Base-by-base conservation (phyloP, 2,797 vertebrate genomes). In the Characodon lateralis region DNA sequence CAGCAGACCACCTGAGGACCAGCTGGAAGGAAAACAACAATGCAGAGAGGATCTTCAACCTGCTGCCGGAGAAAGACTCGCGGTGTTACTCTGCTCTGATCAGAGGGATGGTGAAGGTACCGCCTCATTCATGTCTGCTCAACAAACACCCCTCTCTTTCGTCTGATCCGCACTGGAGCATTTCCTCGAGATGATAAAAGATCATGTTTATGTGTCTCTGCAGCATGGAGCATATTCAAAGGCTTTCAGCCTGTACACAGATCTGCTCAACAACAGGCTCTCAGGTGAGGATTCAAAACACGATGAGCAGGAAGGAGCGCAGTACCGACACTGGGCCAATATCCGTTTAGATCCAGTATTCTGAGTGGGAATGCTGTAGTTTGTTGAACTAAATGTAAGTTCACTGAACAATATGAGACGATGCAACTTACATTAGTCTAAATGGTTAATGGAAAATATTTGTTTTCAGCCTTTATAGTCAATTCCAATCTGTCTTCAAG, bases 31-130 rank as follows among this genome's bases (percentile, higher is more conserved):
- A 96, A 56, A 93, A 96, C 87, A 97, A 96, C 93, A 97, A 96
- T 1, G 97, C 97, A 12, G 97, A 99, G 87, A 95, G 98, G 81
- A 96, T 99, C 89, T 99, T 99, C 76, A 95, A 95, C 74, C 88
- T 97, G 63, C 96, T 99, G 95, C 95, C 97, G 0, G 97, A 99
- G 87, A 96, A 89, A 89, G 96, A 97, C 71, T 89, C 93, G 0
- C 91, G 78, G 3, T 97, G 97, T 12, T 98, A 97, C 83, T 96
- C 96, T 31, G 94, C 98, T 0, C 91, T 99, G 92, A 98, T 99
- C 91, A 93, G 95, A 81, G 98, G 98, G 73, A 98, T 97, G 97
- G 97, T 97, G 81, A 99, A 97, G 97, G 98, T 99, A 72, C 0
- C 58, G 1, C 13, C 8, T 1, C 51, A 13, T 6, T n/a, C 53